Evolutionary conservation across 2,113 vertebrate species (phyloP), one percentile per base, ranked within the genome.

Genomic region (Trinectes maculatus): DNA sequence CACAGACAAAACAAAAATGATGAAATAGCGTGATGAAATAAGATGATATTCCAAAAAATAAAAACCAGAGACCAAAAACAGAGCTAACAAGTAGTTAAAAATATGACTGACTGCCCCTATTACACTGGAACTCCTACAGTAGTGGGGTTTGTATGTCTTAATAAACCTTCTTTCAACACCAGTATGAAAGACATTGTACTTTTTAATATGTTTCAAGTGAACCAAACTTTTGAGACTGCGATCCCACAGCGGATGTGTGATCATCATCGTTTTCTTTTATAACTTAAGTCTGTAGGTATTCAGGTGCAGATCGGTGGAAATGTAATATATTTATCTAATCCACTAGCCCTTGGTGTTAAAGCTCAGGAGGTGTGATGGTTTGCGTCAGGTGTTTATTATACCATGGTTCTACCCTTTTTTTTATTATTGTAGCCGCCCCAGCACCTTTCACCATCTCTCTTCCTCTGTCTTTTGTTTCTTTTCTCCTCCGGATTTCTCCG

Each of bases 401-500:
- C 13, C 33, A n/a, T n/a, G n/a, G n/a, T n/a, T n/a, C n/a, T n/a
- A n/a, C 13, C 13, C 15, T 56, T 49, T 57, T 42, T 55, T 26
- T 12, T 29, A 24, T 59, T 55, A 57, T 21, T 55, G 34, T 69
- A 63, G 42, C 18, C n/a, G 53, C 8, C 8, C 1, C 21, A 8
- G 21, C 34, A n/a, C n/a, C n/a, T n/a, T n/a, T n/a, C n/a, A n/a
- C n/a, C n/a, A n/a, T 36, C 18, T 2, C 21, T 18, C 26, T 10
- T 1, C 16, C 8, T 7, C 18, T 19, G 13, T 37, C 16, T 40
- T 57, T 39, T 12, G 10, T 46, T 59, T 69, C 37, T 62, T 40
- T 62, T 76, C 56, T 58, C 61, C 25, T 73, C 48, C 21, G 8
- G 16, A 67, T 72, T 71, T 76, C 79, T 79, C 66, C 36, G 40